A percentile compares a stretch with the other conserved stretches of the same genome.
phyloP scores from a whole-genome alignment of 2,888 invertebrate genomes.

The Taenaris catops region DNA sequence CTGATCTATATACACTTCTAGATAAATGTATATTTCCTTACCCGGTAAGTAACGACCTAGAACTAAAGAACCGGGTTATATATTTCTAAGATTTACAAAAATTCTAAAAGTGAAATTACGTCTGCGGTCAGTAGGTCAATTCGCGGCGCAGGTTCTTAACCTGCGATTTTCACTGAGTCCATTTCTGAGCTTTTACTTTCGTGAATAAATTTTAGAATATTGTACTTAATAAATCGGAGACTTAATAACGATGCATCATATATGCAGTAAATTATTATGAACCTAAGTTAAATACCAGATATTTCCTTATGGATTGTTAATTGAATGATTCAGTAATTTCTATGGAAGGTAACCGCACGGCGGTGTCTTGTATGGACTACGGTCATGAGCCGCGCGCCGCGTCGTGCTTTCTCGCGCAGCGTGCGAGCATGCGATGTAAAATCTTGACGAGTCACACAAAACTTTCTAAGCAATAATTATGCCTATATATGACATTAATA shows the following conservation, averaged over 20 bases:
- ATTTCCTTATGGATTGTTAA: constrained; percentile 18
- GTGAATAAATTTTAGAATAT: too few relatives aligned
- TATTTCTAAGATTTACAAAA: constrained; percentile 1
- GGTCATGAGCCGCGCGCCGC: constrained; percentile 30
- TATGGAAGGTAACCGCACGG: constrained; percentile 20
- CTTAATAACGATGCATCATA: too few relatives aligned
- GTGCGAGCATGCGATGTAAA: constrained; percentile 74
- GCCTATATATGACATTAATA: constrained; percentile 75
- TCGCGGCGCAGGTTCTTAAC: constrained; percentile 60
- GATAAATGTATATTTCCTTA: too few relatives aligned
- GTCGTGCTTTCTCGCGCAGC: constrained; percentile 76
- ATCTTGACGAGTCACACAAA: constrained; percentile 62
- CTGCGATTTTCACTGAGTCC: constrained; percentile 53
- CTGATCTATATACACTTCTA: constrained; percentile 34
- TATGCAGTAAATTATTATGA: too few relatives aligned
- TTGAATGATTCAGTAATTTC: background rate
- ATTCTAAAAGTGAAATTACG: constrained; percentile 70
- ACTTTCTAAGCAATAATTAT: constrained; percentile 79
- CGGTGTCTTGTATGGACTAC: constrained; percentile 13
- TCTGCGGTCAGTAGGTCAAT: constrained; percentile 61
- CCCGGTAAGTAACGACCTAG: too few relatives aligned
- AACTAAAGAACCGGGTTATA: too few relatives aligned
- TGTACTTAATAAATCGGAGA: too few relatives aligned
- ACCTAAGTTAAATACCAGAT: background rate
- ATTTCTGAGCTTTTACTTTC: constrained; percentile 54